Evolutionary conservation across 2,113 vertebrate species (phyloP), one percentile per base, ranked within the genome.

Genomic region (Tyrannus savana): DNA sequence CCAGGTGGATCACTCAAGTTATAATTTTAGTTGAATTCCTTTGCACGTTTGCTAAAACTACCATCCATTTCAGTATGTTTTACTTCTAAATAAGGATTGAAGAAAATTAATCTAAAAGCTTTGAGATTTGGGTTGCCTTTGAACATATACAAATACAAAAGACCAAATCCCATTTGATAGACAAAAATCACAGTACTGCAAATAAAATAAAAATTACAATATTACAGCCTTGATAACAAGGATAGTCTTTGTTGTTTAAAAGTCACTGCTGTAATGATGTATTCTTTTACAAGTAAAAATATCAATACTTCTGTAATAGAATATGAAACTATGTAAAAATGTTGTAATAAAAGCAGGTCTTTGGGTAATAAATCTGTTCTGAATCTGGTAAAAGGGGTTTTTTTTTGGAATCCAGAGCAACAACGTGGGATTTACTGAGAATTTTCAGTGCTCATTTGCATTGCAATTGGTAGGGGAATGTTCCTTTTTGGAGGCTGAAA

Each of bases 401-500:
- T 23, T 37, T 39, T 82, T 83, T 95, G 23, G 59, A 90, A 86
- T 24, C 6, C 25, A 72, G 39, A 71, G 50, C 15, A 90, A 75
- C 58, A 87, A 82, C 6, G 27, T 82, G 62, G 28, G 73, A 91
- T 93, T 90, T 84, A 86, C 62, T 66, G 62, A 90, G 24, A 21
- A 58, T 93, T 96, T 96, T 82, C 79, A 81, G 66, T 31, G 52
- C 47, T 89, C 42, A 44, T 63, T 92, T 94, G 27, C 84, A 68
- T 33, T 63, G 62, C 35, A 71, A 16, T 95, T 93, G 47, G 73
- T 89, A 69, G 67, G 55, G 23, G 31, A 95, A 82, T 49, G 60
- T 80, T 96, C 80, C 10, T 89, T 90, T 84, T 76, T 62, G 58
- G 79, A 90, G n/a, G n/a, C 79, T 90, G 75, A 89, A 96, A 84